These are phyloP conservation scores for Oryzias woworae DNA, from an alignment of 2,113 vertebrate species.

Conservation along the genomic window DNA sequence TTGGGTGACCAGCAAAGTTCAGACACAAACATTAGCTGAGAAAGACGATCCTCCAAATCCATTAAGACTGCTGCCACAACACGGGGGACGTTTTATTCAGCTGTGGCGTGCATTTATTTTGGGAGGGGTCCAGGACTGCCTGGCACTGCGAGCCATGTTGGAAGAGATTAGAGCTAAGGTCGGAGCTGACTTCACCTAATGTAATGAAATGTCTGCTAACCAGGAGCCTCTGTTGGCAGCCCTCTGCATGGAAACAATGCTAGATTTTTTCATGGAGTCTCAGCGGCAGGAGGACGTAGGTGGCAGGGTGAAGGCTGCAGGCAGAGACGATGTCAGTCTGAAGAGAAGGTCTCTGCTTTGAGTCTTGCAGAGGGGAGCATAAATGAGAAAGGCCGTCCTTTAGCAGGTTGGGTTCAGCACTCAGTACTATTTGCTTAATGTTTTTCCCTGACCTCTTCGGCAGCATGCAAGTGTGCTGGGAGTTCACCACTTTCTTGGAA, in stretches of 20 bases:
- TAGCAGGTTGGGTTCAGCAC: background rate
- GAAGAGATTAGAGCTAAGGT: conserved; percentile 62
- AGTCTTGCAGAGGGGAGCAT: background rate
- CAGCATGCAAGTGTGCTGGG: too few relatives aligned
- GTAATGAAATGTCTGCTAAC: conserved; percentile 72
- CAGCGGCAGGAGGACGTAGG: conserved; percentile 32
- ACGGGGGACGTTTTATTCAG: conserved; percentile 56
- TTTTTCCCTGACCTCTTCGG: too few relatives aligned
- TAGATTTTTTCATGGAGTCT: conserved; percentile 15
- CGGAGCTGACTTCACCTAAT: conserved; percentile 51
- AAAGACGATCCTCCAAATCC: conserved; percentile 31
- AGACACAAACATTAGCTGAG: too few relatives aligned
- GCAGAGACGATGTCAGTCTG: conserved; percentile 4
- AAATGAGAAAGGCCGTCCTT: background rate
- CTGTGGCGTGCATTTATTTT: conserved; percentile 69
- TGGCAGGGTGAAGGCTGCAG: conserved; percentile 19
- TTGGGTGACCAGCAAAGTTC: too few relatives aligned
- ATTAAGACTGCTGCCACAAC: conserved; percentile 40
- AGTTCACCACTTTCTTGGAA: too few relatives aligned
- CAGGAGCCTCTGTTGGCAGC: conserved; percentile 55
- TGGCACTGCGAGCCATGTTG: conserved; percentile 49
- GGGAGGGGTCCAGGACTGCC: conserved; percentile 69
- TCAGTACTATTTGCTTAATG: too few relatives aligned
- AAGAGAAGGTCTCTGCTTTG: conserved; percentile 11
- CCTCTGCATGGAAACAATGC: conserved; percentile 61